Percentiles rank a stretch among this genome's conserved stretches.
phyloP scores from a whole-genome alignment of 2,888 invertebrate genomes.

The Aporophyla nigra region DNA sequence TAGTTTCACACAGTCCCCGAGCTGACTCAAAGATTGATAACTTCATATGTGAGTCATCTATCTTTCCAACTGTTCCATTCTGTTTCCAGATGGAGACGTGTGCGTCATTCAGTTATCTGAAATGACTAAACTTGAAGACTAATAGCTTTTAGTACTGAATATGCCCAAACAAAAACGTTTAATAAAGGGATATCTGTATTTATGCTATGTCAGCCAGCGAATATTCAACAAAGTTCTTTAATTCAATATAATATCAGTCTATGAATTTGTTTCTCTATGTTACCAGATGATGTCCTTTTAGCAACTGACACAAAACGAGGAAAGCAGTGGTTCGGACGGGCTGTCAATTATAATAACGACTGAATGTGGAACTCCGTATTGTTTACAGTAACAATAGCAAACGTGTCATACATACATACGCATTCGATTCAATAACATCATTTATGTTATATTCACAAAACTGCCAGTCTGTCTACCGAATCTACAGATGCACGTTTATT shows the following conservation, averaged over 20 bases:
- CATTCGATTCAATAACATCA: conserved; percentile 14
- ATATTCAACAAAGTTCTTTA: conserved; percentile 6
- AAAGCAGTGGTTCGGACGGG: conserved; percentile 41
- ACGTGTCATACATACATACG: conserved; percentile 13
- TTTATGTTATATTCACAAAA: conserved; percentile 8
- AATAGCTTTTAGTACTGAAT: conserved; percentile 9
- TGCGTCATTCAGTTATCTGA: conserved; percentile 54
- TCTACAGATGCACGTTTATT: conserved; percentile 30
- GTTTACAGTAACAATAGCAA: conserved; percentile 34
- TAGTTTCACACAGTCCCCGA: conserved; percentile 5
- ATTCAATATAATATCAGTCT: not conserved
- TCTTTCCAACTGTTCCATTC: conserved; percentile 31
- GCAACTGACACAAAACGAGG: conserved; percentile 28
- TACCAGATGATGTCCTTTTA: conserved; percentile 35
- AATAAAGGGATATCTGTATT: not conserved
- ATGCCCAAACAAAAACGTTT: conserved; percentile 5
- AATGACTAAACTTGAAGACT: conserved; percentile 36
- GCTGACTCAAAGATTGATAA: conserved; percentile 47
- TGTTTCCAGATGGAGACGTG: conserved; percentile 24
- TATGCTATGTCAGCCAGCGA: not conserved
- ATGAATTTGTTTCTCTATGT: conserved; percentile 14
- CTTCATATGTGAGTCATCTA: conserved; percentile 42
- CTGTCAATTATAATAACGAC: conserved; percentile 44
- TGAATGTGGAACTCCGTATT: conserved; percentile 35
- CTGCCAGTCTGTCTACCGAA: conserved; percentile 1